Evolutionary conservation across 2,113 vertebrate species (phyloP).

Genomic region (Myanophis thanlyinensis): DNA sequence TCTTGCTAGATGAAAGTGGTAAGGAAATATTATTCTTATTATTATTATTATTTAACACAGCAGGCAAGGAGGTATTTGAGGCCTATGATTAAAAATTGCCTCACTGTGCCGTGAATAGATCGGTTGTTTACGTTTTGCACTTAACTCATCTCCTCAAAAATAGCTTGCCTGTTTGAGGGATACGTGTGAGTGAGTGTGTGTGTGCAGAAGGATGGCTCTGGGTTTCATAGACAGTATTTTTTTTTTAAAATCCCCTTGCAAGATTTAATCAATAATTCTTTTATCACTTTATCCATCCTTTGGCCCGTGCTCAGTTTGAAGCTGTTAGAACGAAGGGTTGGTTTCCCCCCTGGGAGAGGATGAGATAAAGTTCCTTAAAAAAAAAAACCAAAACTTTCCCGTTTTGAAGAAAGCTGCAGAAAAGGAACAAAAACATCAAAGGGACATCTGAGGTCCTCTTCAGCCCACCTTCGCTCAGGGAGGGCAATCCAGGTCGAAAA

Average conservation of each 20-base stretch:
- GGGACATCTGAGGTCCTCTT: background rate
- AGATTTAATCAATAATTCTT: background rate
- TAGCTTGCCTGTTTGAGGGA: background rate
- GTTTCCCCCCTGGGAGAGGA: background rate
- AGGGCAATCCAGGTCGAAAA: background rate
- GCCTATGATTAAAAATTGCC: background rate
- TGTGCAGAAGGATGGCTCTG: background rate
- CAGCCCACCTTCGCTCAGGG: background rate
- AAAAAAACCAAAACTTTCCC: too few relatives aligned
- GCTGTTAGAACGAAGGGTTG: background rate
- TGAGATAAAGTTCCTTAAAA: background rate
- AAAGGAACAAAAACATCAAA: background rate
- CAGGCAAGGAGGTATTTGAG: background rate
- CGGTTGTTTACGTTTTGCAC: background rate
- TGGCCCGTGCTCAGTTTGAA: background rate
- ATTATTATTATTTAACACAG: background rate
- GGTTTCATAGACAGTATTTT: background rate
- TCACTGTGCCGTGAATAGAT: constrained; percentile 1
- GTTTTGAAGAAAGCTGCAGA: background rate
- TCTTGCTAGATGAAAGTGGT: constrained; percentile 97
- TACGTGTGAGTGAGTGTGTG: background rate
- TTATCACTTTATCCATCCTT: background rate
- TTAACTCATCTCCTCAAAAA: background rate
- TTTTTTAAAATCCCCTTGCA: background rate
- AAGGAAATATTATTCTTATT: too few relatives aligned